Percentiles rank a stretch among this genome's conserved stretches.
phyloP scores from a whole-genome alignment of 1,140 invertebrate genomes.

The Drosophila ambigua region DNA sequence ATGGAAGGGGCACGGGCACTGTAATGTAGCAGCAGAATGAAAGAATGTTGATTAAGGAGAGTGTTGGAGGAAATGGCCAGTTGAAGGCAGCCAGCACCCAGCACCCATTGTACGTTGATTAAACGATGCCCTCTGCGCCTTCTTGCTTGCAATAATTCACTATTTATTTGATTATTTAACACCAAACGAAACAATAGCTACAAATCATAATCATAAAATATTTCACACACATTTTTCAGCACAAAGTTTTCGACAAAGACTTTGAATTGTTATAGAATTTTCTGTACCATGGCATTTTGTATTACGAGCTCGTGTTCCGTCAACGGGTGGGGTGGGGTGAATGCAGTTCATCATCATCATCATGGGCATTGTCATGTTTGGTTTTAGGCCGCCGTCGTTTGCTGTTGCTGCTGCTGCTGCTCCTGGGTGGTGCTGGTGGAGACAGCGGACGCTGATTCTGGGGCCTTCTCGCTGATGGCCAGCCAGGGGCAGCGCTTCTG shows the following conservation, averaged over 20 bases:
- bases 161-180: conserved; percentile 45
- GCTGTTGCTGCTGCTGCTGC: conserved; percentile 32
- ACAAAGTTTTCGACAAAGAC: conserved; percentile 1
- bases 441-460: conserved; percentile 81
- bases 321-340: background rate
- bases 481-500: conserved; percentile 87
- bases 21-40: conserved; percentile 5
- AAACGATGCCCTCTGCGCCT: no score
- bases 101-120: no score
- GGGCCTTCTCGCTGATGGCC: conserved; percentile 86
- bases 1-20: background rate
- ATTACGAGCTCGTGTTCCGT: conserved; percentile 48
- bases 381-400: conserved; percentile 83
- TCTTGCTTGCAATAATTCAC: conserved; percentile 45
- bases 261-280: conserved; percentile 46
- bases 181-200: conserved; percentile 33
- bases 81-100: no score
- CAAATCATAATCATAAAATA: conserved; percentile 43
- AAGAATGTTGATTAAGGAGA: conserved; percentile 9
- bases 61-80: background rate
- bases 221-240: conserved; percentile 16
- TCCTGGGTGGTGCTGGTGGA: conserved; percentile 83
- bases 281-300: conserved; percentile 36
- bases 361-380: conserved; percentile 69
- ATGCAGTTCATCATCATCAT: conserved; percentile 39